phyloP scores from a whole-genome alignment of 2,888 invertebrate species.

The Chorisops tibialis region DNA sequence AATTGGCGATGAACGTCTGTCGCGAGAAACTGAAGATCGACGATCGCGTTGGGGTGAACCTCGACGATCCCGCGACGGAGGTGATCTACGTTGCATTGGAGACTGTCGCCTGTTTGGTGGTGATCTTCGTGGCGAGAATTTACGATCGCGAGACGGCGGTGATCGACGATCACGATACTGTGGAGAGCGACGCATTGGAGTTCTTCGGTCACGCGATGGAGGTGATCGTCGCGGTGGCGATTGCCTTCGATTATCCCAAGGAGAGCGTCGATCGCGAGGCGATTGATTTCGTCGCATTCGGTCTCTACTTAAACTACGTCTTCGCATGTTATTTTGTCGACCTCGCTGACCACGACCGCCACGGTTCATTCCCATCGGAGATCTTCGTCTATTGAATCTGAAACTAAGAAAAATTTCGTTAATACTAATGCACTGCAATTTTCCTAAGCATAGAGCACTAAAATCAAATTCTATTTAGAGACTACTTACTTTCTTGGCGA shows the following conservation, averaged over 20 bases:
- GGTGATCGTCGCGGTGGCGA: slow-evolving; percentile 52
- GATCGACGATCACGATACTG: slow-evolving; percentile 37
- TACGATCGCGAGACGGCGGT: slow-evolving; percentile 31
- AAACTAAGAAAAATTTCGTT: too few species aligned
- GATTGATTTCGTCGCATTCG: slow-evolving; percentile 42
- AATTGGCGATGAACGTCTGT: slow-evolving; percentile 35
- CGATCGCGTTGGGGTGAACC: slow-evolving; percentile 34
- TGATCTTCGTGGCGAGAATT: slow-evolving; percentile 42
- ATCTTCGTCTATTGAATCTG: slow-evolving; percentile 42
- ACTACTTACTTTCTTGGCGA: slow-evolving; percentile 48
- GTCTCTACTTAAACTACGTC: slow-evolving; percentile 44
- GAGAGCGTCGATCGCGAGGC: slow-evolving; percentile 40
- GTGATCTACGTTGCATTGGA: slow-evolving; percentile 1
- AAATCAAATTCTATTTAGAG: too few species aligned
- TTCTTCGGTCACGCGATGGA: slow-evolving; percentile 37
- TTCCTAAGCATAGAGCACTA: too few species aligned
- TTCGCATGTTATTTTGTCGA: slow-evolving; percentile 37
- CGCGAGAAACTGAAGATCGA: slow-evolving; percentile 41
- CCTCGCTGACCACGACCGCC: slow-evolving; percentile 25
- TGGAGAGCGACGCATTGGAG: slow-evolving; percentile 44
- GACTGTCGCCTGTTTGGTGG: slow-evolving; percentile 40
- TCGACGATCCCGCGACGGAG: slow-evolving; percentile 28
- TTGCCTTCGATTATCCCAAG: slow-evolving; percentile 52
- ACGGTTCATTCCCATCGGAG: slow-evolving; percentile 23
- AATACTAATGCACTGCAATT: too few species aligned